Conservation (phyloP, 2,113 vertebrate species). For the Silurus glanis region DNA sequence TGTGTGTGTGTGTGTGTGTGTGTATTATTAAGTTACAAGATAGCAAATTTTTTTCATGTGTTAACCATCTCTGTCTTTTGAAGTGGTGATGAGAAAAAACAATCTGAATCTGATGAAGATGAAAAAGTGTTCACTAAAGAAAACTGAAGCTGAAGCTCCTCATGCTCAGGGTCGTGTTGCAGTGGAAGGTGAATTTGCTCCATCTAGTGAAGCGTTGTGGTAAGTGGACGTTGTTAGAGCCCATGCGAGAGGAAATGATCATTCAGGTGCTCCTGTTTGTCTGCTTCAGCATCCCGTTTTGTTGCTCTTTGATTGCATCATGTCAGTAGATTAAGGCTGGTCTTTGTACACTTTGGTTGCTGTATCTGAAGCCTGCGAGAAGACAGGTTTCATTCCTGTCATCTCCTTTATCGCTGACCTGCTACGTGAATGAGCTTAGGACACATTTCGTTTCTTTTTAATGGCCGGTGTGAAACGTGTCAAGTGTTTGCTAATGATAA, state of each 20-base stretch:
- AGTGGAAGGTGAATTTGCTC: constrained; percentile 60
- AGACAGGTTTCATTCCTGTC: background rate
- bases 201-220: constrained; percentile 72
- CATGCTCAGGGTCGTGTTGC: background rate
- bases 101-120: background rate
- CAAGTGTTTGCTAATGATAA: constrained; percentile 30
- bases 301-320: constrained; percentile 71
- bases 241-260: background rate
- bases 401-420: background rate
- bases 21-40: no score
- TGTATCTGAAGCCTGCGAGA: constrained; percentile 49
- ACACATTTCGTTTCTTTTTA: background rate
- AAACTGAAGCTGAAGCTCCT: background rate
- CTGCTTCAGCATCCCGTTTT: constrained; percentile 29
- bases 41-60: no score
- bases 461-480: background rate
- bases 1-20: no score
- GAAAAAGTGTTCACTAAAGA: background rate
- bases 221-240: constrained; percentile 43
- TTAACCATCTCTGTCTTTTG: no score
- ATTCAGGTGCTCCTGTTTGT: constrained; percentile 30
- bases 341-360: constrained; percentile 37
- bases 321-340: constrained; percentile 47
- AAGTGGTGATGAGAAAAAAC: no score
- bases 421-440: background rate